Evolutionary conservation across 1,140 invertebrate genomes (phyloP), one percentile per base, ranked within the genome.

Genomic region (Drosophila arizonae): DNA sequence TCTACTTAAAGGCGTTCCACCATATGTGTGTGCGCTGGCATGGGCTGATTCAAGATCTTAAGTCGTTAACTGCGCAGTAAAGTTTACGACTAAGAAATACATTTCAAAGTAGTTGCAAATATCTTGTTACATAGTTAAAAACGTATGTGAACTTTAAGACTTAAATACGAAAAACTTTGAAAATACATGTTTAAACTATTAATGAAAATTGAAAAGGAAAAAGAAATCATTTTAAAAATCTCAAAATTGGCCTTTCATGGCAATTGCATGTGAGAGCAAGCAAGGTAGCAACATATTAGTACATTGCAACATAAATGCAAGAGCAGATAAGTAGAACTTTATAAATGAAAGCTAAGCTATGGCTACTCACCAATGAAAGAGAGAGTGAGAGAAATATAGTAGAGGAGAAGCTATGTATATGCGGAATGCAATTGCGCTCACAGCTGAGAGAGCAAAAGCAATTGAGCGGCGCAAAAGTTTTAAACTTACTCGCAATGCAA

Each of bases 51-150:
- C 60, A 46, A 55, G 63, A 67, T 68, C 70, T 55, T 39, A 21
- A 48, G 41, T 72, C 69, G 64, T 72, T 68, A 72, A 55, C 70
- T 48, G 56, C 24, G 56, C 41, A 41, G 48, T 48, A 50, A 67
- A 68, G 33, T 72, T 72, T 61, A 68, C n/a, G 64, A 61, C 48
- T 33, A 11, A 56, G 9, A 51, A 48, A 45, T 33, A 55, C 43
- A 54, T 58, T 52, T 11, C 24, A 21, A 50, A 41, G 33, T 39
- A n/a, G 30, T 46, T 46, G 21, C 13, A 39, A 36, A 52, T 30
- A 52, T 51, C 46, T 21, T 52, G 33, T 45, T 26, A 21, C 17
- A 46, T 6, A n/a, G 30, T 45, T 58, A 8, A 8, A 15, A 13
- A 33, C 0, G 8, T 33, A 33, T 8, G 33, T 8, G 33, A 9